phyloP scores from a whole-genome alignment of 2,797 vertebrate genomes.

The Hirundo rustica region DNA sequence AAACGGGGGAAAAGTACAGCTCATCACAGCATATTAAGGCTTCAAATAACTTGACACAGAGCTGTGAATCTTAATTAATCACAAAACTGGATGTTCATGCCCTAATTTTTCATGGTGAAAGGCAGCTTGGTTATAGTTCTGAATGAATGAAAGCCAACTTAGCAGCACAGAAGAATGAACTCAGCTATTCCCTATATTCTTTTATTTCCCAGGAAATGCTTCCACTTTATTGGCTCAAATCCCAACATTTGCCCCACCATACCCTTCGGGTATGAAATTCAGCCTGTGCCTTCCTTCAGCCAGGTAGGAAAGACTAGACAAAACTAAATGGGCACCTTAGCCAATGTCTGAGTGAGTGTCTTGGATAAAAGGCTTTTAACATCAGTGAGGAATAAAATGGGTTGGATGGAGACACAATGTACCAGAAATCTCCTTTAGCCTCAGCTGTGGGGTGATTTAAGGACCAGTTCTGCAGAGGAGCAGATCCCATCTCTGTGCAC shows the following conservation, averaged over 20 bases:
- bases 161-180: not conserved
- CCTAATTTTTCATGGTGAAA: not conserved
- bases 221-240: not conserved
- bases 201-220: not conserved
- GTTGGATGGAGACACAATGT: not conserved
- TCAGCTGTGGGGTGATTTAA: not conserved
- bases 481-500: not conserved
- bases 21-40: not conserved
- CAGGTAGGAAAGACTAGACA: not conserved
- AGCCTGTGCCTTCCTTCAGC: not conserved
- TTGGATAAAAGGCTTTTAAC: not conserved
- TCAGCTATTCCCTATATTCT: not conserved
- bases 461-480: not conserved
- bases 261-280: not conserved
- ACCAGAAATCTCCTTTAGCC: not conserved
- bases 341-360: not conserved
- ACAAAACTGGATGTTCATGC: not conserved
- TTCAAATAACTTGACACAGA: constrained; percentile 23
- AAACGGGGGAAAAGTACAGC: not conserved
- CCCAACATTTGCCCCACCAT: not conserved
- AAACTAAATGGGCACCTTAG: not conserved
- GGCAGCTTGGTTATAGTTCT: not conserved
- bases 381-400: not conserved
- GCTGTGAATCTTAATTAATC: constrained; percentile 31
- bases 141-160: not conserved